phyloP scores from a whole-genome alignment of 2,113 vertebrate species.

The Noctilio leporinus region DNA sequence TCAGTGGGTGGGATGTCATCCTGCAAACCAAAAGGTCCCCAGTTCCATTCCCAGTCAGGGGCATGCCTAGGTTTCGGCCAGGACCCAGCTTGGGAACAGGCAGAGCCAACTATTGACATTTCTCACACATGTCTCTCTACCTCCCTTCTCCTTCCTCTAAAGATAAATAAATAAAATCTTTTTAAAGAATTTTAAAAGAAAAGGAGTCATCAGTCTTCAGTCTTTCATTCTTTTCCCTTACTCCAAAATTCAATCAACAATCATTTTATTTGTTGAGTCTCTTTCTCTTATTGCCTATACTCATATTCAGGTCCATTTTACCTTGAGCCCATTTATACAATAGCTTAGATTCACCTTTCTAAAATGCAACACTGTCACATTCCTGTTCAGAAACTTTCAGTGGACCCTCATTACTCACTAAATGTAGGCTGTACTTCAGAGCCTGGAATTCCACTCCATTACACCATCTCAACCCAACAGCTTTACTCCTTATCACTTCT shows the following conservation, averaged over 20 bases:
- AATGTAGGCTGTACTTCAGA: not conserved
- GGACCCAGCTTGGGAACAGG: too few relatives aligned
- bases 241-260: not conserved
- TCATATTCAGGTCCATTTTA: not conserved
- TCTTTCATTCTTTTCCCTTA: not conserved
- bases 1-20: too few relatives aligned
- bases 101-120: too few relatives aligned
- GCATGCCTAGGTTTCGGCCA: too few relatives aligned
- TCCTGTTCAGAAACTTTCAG: not conserved
- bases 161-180: too few relatives aligned
- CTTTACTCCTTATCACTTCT: not conserved
- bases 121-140: too few relatives aligned
- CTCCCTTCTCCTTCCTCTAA: too few relatives aligned
- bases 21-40: too few relatives aligned
- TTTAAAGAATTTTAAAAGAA: not conserved
- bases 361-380: not conserved
- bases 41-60: too few relatives aligned
- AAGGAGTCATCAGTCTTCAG: not conserved
- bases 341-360: not conserved
- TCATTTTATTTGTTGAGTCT: conserved; percentile 9
- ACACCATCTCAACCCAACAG: not conserved
- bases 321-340: not conserved
- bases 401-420: not conserved
- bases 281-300: not conserved
- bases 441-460: not conserved